A percentile compares a stretch with the other conserved stretches of the same genome.
Conservation (phyloP, 2,888 invertebrate species). For the Anarsia innoxiella region DNA sequence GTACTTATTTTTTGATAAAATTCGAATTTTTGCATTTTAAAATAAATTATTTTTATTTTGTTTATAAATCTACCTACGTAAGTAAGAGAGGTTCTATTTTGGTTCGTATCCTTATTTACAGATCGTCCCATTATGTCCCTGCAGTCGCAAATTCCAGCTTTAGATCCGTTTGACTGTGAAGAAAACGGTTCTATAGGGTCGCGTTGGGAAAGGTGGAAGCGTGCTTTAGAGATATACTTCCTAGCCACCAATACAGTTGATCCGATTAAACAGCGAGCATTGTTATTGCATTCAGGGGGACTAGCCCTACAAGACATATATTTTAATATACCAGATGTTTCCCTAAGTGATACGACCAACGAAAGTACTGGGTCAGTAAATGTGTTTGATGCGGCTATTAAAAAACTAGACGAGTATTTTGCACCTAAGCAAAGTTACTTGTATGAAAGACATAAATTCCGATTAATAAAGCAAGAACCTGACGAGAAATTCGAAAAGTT, state of each 20-base stretch:
- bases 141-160: constrained; percentile 5
- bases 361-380: background rate
- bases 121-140: constrained; percentile 5
- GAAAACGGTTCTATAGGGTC: constrained; percentile 11
- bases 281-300: constrained; percentile 10
- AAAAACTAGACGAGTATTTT: too few species aligned
- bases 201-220: constrained; percentile 15
- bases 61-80: too few species aligned
- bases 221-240: constrained; percentile 7
- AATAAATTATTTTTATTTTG: too few species aligned
- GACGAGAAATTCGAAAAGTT: too few species aligned
- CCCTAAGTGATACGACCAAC: background rate
- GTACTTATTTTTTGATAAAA: too few species aligned
- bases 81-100: too few species aligned
- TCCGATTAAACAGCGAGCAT: background rate
- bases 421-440: constrained; percentile 1
- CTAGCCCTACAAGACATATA: too few species aligned
- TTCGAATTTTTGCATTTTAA: too few species aligned
- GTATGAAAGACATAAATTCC: constrained; percentile 6
- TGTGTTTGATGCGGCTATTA: too few species aligned
- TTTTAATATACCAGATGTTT: constrained; percentile 14
- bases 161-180: constrained; percentile 15
- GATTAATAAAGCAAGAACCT: too few species aligned
- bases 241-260: background rate
- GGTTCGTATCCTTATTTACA: background rate